Conservation (phyloP, 1,140 invertebrate genomes). For the Drosophila seguyi region DNA sequence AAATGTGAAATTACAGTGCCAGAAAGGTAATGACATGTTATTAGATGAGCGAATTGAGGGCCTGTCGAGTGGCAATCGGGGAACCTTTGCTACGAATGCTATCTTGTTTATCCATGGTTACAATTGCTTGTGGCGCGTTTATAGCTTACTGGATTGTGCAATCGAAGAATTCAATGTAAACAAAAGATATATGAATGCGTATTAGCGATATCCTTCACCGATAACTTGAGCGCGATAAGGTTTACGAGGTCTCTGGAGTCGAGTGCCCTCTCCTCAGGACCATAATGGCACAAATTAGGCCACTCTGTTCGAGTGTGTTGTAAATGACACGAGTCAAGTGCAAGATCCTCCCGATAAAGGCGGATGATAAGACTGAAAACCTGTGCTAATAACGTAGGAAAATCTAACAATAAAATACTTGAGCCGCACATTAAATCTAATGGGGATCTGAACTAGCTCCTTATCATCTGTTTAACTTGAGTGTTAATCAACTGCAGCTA, state of each 20-base stretch:
- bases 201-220: conserved; percentile 20
- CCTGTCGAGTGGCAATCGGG: conserved; percentile 10
- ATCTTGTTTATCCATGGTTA: conserved; percentile 38
- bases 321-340: conserved; percentile 25
- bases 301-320: conserved; percentile 13
- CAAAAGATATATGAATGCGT: conserved; percentile 28
- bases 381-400: conserved; percentile 14
- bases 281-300: conserved; percentile 28
- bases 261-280: conserved; percentile 11
- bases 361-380: conserved; percentile 7
- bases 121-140: conserved; percentile 22
- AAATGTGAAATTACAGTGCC: conserved; percentile 14
- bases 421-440: conserved; percentile 54
- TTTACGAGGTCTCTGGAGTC: conserved; percentile 7
- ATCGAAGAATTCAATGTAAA: conserved; percentile 20
- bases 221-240: conserved; percentile 32
- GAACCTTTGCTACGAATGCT: conserved; percentile 25
- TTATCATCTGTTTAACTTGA: conserved; percentile 41
- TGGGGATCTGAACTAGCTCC: conserved; percentile 22
- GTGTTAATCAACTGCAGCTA: conserved; percentile 26
- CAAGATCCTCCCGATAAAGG: conserved; percentile 6
- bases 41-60: conserved; percentile 8
- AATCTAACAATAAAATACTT: conserved; percentile 57
- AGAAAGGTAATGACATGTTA: conserved; percentile 15
- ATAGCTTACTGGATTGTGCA: conserved; percentile 22